Base-by-base conservation (phyloP, 2,888 invertebrate species). In the Hanleya hanleyi region DNA sequence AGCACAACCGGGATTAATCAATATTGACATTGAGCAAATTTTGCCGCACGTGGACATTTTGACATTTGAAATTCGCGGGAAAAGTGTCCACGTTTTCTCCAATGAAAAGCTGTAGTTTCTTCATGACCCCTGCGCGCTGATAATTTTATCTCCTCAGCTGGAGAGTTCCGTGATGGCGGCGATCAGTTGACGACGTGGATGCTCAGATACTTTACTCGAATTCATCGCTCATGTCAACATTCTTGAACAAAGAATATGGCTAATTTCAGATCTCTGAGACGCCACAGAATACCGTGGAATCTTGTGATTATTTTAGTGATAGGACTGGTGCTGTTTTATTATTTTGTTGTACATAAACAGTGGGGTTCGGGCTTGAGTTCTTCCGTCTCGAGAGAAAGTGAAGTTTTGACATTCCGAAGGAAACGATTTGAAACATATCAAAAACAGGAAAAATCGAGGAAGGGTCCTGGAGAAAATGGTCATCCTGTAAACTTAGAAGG, bases 381-480 rank as follows among this genome's bases (percentile, higher is more conserved):
- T 12, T 41, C 41, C 9, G 41, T 12, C 41, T 41, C 41, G 18
- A 41, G n/a, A n/a, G n/a, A n/a, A n/a, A n/a, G n/a, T n/a, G n/a
- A n/a, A n/a, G 9, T 41, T 18, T 18, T 12, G 9, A 51, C 12
- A 62, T 69, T 70, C 18, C 62, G 70, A 38, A 41, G 65, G 35
- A 81, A 80, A 73, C 69, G 85, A 67, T 85, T 75, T 68, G 61
- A 74, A 32, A 78, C 79, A 29, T 87, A 87, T 36, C 80, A 83
- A 64, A 35, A 69, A 3, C 67, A 69, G 2, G 85, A 86, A 70
- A 29, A 41, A 5, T 57, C 64, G 15, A 73, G 86, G 32, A 68
- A 69, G n/a, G 90, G 90, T 1, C 89, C 86, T 3, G 91, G 91
- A 12, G 91, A 91, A 77, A 76, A 78, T 9, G 91, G 90, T 3